phyloP scores from a whole-genome alignment of 1,140 invertebrate species.

The Drosophila malerkotliana region DNA sequence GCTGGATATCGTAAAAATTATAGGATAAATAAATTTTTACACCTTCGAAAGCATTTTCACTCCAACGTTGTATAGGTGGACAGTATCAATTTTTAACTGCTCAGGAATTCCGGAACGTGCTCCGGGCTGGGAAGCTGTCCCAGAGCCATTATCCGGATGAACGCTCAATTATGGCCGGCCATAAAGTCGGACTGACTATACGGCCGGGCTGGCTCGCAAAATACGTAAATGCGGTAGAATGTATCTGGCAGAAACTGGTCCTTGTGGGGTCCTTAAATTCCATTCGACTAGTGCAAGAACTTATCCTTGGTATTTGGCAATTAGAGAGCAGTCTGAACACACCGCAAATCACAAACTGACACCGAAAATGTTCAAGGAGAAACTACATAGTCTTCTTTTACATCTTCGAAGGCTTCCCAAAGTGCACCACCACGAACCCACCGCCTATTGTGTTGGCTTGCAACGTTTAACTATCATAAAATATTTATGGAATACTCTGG shows the following conservation, averaged over 20 bases:
- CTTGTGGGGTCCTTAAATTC: slow-evolving; percentile 8
- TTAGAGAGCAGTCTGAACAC: slow-evolving; percentile 30
- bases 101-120: slow-evolving; percentile 39
- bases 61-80: slow-evolving; percentile 15
- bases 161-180: slow-evolving; percentile 54
- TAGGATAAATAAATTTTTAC: slow-evolving; percentile 20
- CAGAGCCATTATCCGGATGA: slow-evolving; percentile 52
- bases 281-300: slow-evolving; percentile 2
- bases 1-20: slow-evolving; percentile 24
- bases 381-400: neutral
- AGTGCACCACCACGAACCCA: neutral
- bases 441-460: slow-evolving; percentile 33
- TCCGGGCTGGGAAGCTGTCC: slow-evolving; percentile 14
- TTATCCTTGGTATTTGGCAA: slow-evolving; percentile 19
- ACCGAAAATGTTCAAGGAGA: slow-evolving; percentile 21
- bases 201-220: neutral
- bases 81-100: slow-evolving; percentile 68
- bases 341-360: slow-evolving; percentile 46
- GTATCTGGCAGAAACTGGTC: slow-evolving; percentile 1
- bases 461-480: slow-evolving; percentile 50
- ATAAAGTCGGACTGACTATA: slow-evolving; percentile 48
- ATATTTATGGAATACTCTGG: slow-evolving; percentile 49
- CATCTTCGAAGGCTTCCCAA: neutral
- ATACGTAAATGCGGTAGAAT: slow-evolving; percentile 10
- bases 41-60: slow-evolving; percentile 8